Evolutionary conservation across 2,113 vertebrate species (phyloP), one percentile per base, ranked within the genome.

Genomic region (Paramormyrops kingsleyae): DNA sequence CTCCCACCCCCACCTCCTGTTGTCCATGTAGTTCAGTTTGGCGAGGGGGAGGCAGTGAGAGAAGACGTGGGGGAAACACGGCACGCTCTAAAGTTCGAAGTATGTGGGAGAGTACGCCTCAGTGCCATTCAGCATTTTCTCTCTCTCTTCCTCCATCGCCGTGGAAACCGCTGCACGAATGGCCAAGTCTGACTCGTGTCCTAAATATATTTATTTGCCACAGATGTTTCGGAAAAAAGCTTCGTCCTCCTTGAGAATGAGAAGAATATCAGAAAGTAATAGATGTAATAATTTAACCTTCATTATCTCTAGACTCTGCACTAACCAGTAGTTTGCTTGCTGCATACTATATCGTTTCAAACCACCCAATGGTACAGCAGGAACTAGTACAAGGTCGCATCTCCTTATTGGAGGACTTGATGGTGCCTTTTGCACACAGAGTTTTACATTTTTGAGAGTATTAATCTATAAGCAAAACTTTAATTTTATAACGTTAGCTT

Each of bases 171-270:
- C 91, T 62, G 52, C 13, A 83, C 84, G 87, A 80, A 56, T 42
- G 87, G 85, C 70, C 90, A 87, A 91, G 92, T 90, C 90, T 92
- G 91, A 93, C 93, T 91, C 87, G 91, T 88, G 87, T 90, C 84
- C 89, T 80, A 88, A 90, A 86, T 89, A 52, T 91, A 90, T 93
- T 92, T 92, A 91, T 96, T 94, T 92, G 92, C 93, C 93, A 93
- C 96, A 96, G 96, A 96, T 96, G 96, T 95, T 95, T 95, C 95
- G 95, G 94, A 96, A 96, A 95, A 96, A 96, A 95, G 93, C 94
- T 59, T 96, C 96, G 86, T 96, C 96, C 90, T 96, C 95, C 89
- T 94, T 96, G 95, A 95, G 95, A 95, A 95, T 95, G 95, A 94
- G 94, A 94, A 95, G 95, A 93, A 95, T 95, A 92, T 94, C 95